phyloP scores from a whole-genome alignment of 2,113 vertebrate genomes.

The Callipepla squamata region DNA sequence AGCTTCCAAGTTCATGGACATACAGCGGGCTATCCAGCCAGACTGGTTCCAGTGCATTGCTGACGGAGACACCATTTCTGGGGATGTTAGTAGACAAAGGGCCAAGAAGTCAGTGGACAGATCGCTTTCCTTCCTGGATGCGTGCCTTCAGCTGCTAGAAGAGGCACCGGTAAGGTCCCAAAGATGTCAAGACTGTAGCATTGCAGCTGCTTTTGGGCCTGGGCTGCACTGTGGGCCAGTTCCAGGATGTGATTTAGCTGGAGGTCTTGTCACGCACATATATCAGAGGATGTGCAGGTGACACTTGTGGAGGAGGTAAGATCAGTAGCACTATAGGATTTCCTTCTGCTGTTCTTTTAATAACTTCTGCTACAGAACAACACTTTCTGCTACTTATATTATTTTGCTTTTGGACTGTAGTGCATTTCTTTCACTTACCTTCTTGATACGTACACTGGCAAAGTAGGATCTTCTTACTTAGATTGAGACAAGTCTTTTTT shows the following conservation, averaged over 20 bases:
- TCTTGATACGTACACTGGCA: neutral
- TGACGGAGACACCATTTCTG: slow-evolving; percentile 88
- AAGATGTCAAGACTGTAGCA: neutral
- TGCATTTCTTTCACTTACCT: neutral
- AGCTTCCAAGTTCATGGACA: slow-evolving; percentile 87
- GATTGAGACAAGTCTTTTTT: neutral
- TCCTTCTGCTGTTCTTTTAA: neutral
- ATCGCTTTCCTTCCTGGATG: slow-evolving; percentile 89
- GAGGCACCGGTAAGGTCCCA: slow-evolving; percentile 81
- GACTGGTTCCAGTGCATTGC: slow-evolving; percentile 96
- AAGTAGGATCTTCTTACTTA: neutral
- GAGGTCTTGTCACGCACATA: rapidly evolving
- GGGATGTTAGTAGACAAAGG: slow-evolving; percentile 82
- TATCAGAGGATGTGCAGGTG: neutral
- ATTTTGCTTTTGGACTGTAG: neutral
- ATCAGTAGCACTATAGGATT: neutral
- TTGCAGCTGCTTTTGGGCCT: neutral
- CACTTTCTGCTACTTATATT: neutral
- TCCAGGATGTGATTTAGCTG: neutral
- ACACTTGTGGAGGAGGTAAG: neutral
- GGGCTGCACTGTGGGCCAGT: neutral
- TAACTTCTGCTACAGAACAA: neutral
- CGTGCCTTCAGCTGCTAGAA: slow-evolving; percentile 85
- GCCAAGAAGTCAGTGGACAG: slow-evolving; percentile 92
- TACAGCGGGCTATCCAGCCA: slow-evolving; percentile 86